Evolutionary conservation across 2,888 invertebrate species (phyloP).

Genomic region (Cataglyphis altisquamis): DNA sequence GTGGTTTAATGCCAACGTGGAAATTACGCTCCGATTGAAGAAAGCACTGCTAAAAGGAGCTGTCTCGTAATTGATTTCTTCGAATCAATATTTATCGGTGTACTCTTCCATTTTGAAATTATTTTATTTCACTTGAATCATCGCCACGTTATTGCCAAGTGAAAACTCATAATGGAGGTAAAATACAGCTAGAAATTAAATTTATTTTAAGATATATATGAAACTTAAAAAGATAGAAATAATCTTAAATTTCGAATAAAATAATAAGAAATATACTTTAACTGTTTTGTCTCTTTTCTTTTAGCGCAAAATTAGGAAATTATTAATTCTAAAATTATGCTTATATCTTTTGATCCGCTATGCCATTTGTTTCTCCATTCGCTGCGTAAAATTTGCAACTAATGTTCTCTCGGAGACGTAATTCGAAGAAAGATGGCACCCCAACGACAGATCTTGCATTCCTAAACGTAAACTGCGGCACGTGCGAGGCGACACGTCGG

Average conservation of each 20-base stretch:
- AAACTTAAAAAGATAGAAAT: background rate
- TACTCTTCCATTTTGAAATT: background rate
- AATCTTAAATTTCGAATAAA: background rate
- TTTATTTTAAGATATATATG: background rate
- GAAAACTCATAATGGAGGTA: conserved; percentile 3
- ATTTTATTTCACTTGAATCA: background rate
- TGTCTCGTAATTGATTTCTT: conserved; percentile 46
- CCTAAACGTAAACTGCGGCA: conserved; percentile 48
- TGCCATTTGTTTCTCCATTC: conserved; percentile 55
- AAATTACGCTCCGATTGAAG: conserved; percentile 54
- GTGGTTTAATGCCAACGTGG: conserved; percentile 59
- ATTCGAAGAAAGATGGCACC: conserved; percentile 54
- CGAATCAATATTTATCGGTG: conserved; percentile 36
- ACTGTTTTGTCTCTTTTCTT: background rate
- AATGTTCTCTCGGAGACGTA: conserved; percentile 60
- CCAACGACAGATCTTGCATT: conserved; percentile 50
- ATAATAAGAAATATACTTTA: background rate
- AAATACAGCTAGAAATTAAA: background rate
- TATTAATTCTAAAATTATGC: conserved; percentile 4
- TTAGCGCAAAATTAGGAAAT: background rate
- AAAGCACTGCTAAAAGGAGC: conserved; percentile 34
- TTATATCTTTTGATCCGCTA: background rate
- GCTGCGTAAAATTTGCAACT: conserved; percentile 67
- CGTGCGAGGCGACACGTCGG: conserved; percentile 50
- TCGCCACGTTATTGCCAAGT: background rate